Evolutionary conservation across 2,113 vertebrate species (phyloP), one percentile per base, ranked within the genome.

Genomic region (Oryzias woworae): DNA sequence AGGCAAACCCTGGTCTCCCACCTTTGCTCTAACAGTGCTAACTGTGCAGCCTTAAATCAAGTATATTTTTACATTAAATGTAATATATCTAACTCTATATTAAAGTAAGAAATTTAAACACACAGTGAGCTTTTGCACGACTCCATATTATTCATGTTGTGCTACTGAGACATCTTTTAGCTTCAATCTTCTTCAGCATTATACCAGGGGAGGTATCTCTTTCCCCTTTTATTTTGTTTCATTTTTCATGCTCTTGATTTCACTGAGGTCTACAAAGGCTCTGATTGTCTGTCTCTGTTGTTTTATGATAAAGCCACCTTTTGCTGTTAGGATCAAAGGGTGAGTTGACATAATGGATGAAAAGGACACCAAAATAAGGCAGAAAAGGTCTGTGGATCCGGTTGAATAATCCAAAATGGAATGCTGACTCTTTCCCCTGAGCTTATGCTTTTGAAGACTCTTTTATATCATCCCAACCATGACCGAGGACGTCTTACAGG

Each of bases 231-330:
- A 3, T 36, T 36, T 36, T 36, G 12, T 12, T 12, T 10, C 10
- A 12, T 69, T 45, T 63, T 47, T 63, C 75, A 58, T 60, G 62
- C 26, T 72, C 53, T 22, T 8, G 17, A 67, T 71, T 70, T 75
- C 77, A 77, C 66, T 44, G 47, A 72, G 60, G 65, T 73, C 67
- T 71, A 1, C 64, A 7, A 4, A 47, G 56, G 74, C 72, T 85
- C 68, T 82, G 78, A 84, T 80, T 63, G 60, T 69, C 69, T 69
- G 64, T 75, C 77, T 85, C 20, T 78, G 66, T 83, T 79, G 61
- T 81, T 80, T 73, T 75, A 65, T 74, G 79, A 82, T 84, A 80
- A 85, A 84, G 70, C 77, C 72, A 80, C 68, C 83, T 81, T 85
- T 84, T 75, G 60, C 60, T 67, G 69, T 57, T 66, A 22, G 54